Evolutionary conservation across 1,140 invertebrate genomes (phyloP).

Genomic region (Chrysoperla carnea): DNA sequence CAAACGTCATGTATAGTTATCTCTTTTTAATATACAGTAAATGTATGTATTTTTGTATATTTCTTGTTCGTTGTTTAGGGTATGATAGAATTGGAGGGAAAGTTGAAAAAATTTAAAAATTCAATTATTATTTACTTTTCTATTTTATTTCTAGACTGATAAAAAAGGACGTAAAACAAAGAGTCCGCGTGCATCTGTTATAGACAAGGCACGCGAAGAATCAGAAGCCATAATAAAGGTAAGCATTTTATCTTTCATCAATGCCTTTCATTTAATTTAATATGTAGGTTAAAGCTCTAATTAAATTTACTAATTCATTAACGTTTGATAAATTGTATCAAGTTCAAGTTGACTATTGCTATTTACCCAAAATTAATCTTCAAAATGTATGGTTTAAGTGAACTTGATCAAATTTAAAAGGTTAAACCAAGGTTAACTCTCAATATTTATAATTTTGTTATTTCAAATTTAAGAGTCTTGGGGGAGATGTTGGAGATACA

Average conservation of each 20-base stretch:
- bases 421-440: too few species aligned
- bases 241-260: slow-evolving; percentile 2
- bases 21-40: not conserved
- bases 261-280: not conserved
- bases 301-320: not conserved
- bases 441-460: too few species aligned
- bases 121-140: slow-evolving; percentile 4
- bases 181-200: slow-evolving; percentile 12
- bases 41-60: not conserved
- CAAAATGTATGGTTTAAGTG: not conserved
- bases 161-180: slow-evolving; percentile 19
- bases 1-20: not conserved
- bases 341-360: not conserved
- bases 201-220: slow-evolving; percentile 15
- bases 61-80: not conserved
- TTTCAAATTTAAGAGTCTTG: slow-evolving; percentile 11
- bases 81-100: slow-evolving; percentile 20
- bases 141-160: slow-evolving; percentile 15
- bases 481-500: slow-evolving; percentile 14
- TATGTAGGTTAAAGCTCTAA: not conserved
- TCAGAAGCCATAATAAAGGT: slow-evolving; percentile 22
- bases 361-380: not conserved
- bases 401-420: not conserved
- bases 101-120: slow-evolving; percentile 10
- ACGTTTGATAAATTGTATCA: not conserved